Percentiles rank a stretch among this genome's conserved stretches.
Evolutionary conservation across 1,140 invertebrate species (phyloP).

Genomic region (Drosophila aff.): DNA sequence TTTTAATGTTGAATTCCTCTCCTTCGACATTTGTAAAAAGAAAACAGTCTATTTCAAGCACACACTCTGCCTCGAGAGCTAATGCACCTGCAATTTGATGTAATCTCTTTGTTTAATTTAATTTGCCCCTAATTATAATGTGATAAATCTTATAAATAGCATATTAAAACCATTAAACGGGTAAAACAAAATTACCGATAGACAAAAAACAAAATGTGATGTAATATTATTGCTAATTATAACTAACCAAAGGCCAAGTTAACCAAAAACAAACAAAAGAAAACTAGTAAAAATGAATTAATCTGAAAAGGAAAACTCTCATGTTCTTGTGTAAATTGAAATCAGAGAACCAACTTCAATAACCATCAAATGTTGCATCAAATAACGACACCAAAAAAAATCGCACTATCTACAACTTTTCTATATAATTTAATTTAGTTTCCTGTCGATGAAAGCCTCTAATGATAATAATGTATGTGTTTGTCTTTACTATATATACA

Average conservation of each 20-base stretch:
- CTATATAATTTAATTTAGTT: constrained; percentile 37
- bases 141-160: constrained; percentile 65
- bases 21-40: constrained; percentile 49
- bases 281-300: constrained; percentile 56
- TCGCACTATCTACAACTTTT: constrained; percentile 47
- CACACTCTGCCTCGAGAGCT: constrained; percentile 38
- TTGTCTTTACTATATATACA: constrained; percentile 54
- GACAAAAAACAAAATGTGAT: constrained; percentile 64
- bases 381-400: constrained; percentile 61
- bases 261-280: constrained; percentile 76
- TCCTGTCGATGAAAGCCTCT: constrained; percentile 41
- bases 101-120: constrained; percentile 46
- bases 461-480: constrained; percentile 70
- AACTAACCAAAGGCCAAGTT: constrained; percentile 85
- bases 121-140: constrained; percentile 61
- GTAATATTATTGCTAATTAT: constrained; percentile 83
- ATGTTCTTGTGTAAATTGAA: constrained; percentile 76
- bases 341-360: constrained; percentile 59
- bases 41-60: constrained; percentile 31
- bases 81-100: constrained; percentile 81
- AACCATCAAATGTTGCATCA: constrained; percentile 77
- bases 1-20: constrained; percentile 1
- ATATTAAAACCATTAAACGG: constrained; percentile 58
- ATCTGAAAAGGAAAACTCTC: constrained; percentile 47
- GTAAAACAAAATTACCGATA: constrained; percentile 35